Evolutionary conservation across 2,113 vertebrate species (phyloP), one percentile per base, ranked within the genome.

Genomic region (Ciconia stormi): DNA sequence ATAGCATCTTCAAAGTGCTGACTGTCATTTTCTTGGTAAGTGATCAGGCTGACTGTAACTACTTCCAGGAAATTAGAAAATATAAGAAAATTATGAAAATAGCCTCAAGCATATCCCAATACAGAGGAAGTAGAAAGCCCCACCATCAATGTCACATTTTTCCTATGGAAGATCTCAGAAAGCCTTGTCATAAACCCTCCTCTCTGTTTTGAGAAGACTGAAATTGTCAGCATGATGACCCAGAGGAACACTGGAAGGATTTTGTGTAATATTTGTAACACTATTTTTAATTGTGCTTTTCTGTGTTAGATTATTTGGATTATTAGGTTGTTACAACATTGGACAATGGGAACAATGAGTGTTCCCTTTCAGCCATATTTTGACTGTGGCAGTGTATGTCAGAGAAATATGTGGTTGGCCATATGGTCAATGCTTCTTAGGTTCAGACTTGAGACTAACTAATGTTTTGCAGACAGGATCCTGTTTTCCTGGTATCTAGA

Each of bases 31-130:
- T 78, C 42, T 26, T 50, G 7, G 4, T 47, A 62, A 77, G 7
- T 32, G 7, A 74, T 42, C 4, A 19, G 16, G 5, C 6, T 71
- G 16, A 0, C 0, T 61, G 22, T 10, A 72, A 38, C 8, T 32
- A 20, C 19, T 56, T 66, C 18, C 40, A 94, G 50, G 8, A 80
- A 80, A 79, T 46, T 10, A 36, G 25, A 80, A 86, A 61, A 6
- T 9, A 42, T 20, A 52, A 32, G 12, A 49, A 69, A 59, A 26
- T 73, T 32, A 59, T 27, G 29, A 62, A 49, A 79, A 69, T 49
- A 34, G 1, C 11, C 52, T 70, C 27, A 65, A 42, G 8, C 46
- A 44, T 65, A 40, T 25, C 5, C 9, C 20, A 61, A 16, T 59
- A 55, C 4, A 49, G 23, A 53, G 32, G 49, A 44, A 44, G 11